phyloP scores from a whole-genome alignment of 2,113 vertebrate genomes.

The Orycteropus afer region DNA sequence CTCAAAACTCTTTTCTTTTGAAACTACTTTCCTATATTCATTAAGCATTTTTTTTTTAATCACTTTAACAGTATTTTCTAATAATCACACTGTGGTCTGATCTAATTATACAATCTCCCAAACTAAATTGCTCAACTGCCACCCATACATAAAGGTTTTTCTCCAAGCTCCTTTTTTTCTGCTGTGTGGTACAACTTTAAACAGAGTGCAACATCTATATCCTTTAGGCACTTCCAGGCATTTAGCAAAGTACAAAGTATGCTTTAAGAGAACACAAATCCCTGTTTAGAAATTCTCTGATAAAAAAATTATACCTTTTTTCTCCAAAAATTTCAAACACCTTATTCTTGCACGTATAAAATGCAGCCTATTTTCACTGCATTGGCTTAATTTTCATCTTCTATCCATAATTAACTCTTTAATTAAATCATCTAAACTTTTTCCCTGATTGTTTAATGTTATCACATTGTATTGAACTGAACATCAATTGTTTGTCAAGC shows the following conservation, averaged over 20 bases:
- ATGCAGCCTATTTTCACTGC: background rate
- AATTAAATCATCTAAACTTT: background rate
- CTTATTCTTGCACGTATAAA: background rate
- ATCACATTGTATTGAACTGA: background rate
- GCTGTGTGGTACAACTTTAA: rapidly evolving
- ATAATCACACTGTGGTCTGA: background rate
- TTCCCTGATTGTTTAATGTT: background rate
- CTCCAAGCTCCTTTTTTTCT: background rate
- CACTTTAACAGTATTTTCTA: background rate
- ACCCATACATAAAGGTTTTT: background rate
- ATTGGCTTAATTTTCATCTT: background rate
- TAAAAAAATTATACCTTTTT: background rate
- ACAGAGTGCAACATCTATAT: background rate
- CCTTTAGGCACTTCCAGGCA: background rate
- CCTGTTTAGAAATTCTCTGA: background rate
- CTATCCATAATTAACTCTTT: background rate
- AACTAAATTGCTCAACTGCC: background rate
- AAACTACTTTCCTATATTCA: background rate
- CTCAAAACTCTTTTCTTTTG: background rate
- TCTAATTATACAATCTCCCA: background rate
- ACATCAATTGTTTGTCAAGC: background rate
- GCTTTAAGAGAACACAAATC: background rate
- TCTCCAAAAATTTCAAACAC: background rate
- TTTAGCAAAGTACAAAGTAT: background rate
- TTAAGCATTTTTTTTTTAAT: background rate